These are phyloP conservation scores for Tetanocera ferruginea DNA, from an alignment of 2,888 invertebrate species.

Conservation along the genomic window DNA sequence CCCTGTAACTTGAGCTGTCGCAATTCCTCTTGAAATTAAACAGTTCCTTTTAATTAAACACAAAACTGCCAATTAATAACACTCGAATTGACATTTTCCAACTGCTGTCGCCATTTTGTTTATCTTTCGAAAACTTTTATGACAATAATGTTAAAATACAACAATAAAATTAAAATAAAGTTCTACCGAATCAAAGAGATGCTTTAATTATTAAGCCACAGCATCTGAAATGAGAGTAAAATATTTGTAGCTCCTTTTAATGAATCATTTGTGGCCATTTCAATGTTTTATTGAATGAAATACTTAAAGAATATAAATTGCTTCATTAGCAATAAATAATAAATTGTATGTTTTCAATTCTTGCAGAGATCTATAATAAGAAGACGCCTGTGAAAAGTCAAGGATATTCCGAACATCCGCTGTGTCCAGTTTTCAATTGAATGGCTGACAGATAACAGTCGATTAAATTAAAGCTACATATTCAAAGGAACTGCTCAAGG, in stretches of 20 bases:
- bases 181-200: too few species aligned
- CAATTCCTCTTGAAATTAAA: too few species aligned
- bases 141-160: too few species aligned
- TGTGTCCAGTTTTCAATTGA: neutral
- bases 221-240: neutral
- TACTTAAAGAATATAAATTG: neutral
- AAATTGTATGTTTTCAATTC: neutral
- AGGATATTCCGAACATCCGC: neutral
- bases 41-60: too few species aligned
- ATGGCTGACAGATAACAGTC: constrained; percentile 23
- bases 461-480: neutral
- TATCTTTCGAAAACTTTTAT: too few species aligned
- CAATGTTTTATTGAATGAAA: constrained; percentile 52
- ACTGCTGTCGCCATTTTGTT: too few species aligned
- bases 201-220: neutral
- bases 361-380: neutral
- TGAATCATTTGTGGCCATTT: constrained; percentile 48
- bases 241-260: neutral
- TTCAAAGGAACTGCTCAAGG: neutral
- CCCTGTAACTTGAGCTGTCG: too few species aligned
- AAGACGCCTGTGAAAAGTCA: neutral
- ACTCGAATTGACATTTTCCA: too few species aligned
- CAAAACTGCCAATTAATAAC: too few species aligned
- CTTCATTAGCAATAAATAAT: neutral
- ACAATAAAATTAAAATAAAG: too few species aligned